These are phyloP conservation scores for Nannoperca australis DNA, from an alignment of 2,797 vertebrate species.

Conservation along the genomic window DNA sequence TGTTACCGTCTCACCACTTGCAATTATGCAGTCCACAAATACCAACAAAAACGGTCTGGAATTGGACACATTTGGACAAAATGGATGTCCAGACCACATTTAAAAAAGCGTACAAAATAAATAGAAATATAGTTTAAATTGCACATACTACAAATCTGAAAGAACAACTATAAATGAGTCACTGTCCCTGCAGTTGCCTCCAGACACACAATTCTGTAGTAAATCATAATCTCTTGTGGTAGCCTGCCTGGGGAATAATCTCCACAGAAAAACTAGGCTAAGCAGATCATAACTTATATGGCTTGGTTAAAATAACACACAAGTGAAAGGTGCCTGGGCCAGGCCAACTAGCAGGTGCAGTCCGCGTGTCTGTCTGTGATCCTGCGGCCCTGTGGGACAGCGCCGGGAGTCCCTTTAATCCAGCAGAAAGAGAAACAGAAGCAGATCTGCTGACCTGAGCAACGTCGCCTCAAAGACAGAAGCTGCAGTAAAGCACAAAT, in stretches of 20 bases:
- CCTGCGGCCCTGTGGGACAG: slow-evolving; percentile 40
- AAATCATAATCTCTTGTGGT: slow-evolving; percentile 29
- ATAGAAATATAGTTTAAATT: neutral
- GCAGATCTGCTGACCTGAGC: slow-evolving; percentile 73
- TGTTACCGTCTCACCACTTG: neutral
- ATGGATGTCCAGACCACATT: neutral
- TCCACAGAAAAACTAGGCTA: slow-evolving; percentile 8
- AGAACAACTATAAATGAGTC: neutral
- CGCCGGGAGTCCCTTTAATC: slow-evolving; percentile 61
- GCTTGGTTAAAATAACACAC: slow-evolving; percentile 63
- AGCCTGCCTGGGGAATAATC: neutral
- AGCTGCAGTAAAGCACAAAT: slow-evolving; percentile 66
- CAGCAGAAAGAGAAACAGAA: slow-evolving; percentile 56
- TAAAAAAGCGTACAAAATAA: neutral
- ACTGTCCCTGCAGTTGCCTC: neutral
- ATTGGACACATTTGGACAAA: neutral
- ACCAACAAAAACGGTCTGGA: neutral
- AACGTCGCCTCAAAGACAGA: slow-evolving; percentile 47
- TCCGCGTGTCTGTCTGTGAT: slow-evolving; percentile 47
- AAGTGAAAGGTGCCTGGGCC: slow-evolving; percentile 57
- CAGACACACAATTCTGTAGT: slow-evolving; percentile 11
- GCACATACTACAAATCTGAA: neutral
- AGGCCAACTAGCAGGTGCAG: slow-evolving; percentile 51
- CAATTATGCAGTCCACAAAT: neutral
- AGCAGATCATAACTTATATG: slow-evolving; percentile 57